phyloP scores from a whole-genome alignment of 2,797 vertebrate species.

The Rhinophrynus dorsalis region DNA sequence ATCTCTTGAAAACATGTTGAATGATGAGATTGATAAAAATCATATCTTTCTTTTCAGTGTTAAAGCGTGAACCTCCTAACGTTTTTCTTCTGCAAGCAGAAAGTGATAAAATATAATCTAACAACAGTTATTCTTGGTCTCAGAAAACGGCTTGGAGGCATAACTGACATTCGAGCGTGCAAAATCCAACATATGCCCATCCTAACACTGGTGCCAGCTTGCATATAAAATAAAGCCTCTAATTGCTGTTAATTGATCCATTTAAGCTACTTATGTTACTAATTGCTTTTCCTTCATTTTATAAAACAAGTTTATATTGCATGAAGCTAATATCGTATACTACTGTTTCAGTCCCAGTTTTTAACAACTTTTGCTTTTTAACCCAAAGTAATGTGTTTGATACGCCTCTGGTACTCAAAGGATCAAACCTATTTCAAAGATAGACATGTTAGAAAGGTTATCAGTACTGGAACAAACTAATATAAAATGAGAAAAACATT shows the following conservation, averaged over 20 bases:
- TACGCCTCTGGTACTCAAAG: too few species aligned
- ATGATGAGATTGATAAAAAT: constrained; percentile 12
- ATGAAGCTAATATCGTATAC: constrained; percentile 54
- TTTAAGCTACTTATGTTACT: constrained; percentile 12
- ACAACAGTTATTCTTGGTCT: constrained; percentile 28
- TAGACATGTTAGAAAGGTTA: too few species aligned
- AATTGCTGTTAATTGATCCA: constrained; percentile 17
- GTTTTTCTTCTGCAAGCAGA: constrained; percentile 5
- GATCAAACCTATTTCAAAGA: too few species aligned
- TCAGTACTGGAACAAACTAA: too few species aligned
- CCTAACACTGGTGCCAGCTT: not conserved
- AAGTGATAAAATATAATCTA: constrained; percentile 33
- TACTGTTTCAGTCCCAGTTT: too few species aligned
- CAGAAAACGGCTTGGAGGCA: constrained; percentile 15
- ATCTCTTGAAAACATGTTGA: constrained; percentile 33
- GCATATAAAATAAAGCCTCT: not conserved
- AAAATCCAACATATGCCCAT: not conserved
- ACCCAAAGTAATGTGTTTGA: too few species aligned
- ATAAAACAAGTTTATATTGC: constrained; percentile 52
- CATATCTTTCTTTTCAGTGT: constrained; percentile 14
- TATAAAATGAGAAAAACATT: too few species aligned
- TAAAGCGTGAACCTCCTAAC: not conserved
- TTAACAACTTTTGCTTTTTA: too few species aligned
- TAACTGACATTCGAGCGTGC: constrained; percentile 28
- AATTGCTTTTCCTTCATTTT: constrained; percentile 50